Base-by-base conservation (phyloP, 2,888 invertebrate genomes). In the Ashinkailepas kermadecensis region DNA sequence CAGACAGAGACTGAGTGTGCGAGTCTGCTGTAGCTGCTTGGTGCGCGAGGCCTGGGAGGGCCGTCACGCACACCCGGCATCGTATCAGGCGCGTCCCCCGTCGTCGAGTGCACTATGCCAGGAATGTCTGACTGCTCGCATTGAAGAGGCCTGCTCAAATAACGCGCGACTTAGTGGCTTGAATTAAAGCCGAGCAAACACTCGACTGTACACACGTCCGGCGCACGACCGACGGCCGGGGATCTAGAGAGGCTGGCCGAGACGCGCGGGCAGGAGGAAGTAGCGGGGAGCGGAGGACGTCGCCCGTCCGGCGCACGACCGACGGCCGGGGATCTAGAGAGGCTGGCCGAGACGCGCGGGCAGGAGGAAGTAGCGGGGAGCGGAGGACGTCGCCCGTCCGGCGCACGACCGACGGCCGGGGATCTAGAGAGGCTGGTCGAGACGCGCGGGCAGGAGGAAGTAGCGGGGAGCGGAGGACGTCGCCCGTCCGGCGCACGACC, bases 131-230 rank as follows among this genome's bases (percentile, higher is more conserved):
- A 12, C 74, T 74, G 74, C 74, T 21, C 74, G 74, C 74, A 21
- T 74, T 74, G 74, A 74, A 74, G 74, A 74, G 74, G 74, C 21
- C 74, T 56, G 74, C 74, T 74, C 74, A 74, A 74, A 74, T 74
- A 74, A 21, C 74, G 74, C 74, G 74, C 74, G 74, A 74, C 74
- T 74, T 74, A 74, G 74, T 74, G 74, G 74, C 74, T 74, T 74
- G 74, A 74, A 74, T 74, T 74, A 74, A 74, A 74, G 18, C 74
- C 21, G 21, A 21, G 56, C 74, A 74, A 74, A 74, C 74, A 74
- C 74, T 74, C 39, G 74, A 74, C 15, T 21, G 18, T 13, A 70
- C 74, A 56, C 15, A 21, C 54, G 74, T 56, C 54, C 54, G 56
- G 3, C 56, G 74, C 56, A 10, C 21, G 10, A 21, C 54, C 21